phyloP scores from a whole-genome alignment of 2,113 vertebrate genomes.

The Peromyscus polionotus region DNA sequence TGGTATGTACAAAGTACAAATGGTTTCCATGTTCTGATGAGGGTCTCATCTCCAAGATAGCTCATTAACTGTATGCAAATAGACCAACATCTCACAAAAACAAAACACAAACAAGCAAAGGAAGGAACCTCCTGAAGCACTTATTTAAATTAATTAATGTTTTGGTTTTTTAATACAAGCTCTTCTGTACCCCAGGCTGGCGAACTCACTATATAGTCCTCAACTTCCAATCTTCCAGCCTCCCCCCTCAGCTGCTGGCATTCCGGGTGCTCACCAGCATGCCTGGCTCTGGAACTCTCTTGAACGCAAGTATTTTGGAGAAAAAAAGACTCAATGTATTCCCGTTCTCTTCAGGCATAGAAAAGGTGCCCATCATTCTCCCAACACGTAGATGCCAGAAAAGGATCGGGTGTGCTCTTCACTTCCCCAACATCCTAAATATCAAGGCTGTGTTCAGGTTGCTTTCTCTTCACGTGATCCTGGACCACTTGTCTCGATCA shows the following conservation, averaged over 20 bases:
- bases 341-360: background rate
- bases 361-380: background rate
- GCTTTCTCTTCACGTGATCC: background rate
- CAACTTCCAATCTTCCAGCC: background rate
- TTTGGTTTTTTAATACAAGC: background rate
- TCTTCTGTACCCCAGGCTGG: background rate
- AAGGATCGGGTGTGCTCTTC: background rate
- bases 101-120: background rate
- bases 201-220: background rate
- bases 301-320: background rate
- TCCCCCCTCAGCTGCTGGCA: background rate
- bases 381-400: background rate
- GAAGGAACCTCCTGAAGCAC: background rate
- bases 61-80: background rate
- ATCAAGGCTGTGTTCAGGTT: background rate
- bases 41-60: background rate
- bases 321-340: background rate
- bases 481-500: background rate
- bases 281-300: background rate
- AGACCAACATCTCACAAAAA: background rate
- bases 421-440: background rate
- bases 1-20: background rate
- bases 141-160: background rate
- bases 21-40: background rate
- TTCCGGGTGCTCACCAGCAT: too few relatives aligned